Evolutionary conservation across 2,113 vertebrate genomes (phyloP).

Genomic region (Anas platyrhynchos): DNA sequence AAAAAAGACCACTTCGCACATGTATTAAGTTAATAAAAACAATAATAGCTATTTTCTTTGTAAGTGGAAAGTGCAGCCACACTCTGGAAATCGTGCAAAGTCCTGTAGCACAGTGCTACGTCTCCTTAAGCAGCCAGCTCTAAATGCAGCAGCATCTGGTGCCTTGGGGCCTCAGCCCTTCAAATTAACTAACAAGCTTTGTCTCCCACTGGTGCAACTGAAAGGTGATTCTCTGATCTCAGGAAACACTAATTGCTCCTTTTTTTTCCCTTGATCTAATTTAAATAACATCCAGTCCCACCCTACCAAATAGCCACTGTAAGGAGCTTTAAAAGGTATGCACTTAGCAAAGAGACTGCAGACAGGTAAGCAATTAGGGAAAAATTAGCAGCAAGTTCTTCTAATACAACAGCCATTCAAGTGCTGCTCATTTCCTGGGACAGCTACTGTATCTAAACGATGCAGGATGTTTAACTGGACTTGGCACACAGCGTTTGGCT

Average conservation of each 20-base stretch:
- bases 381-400: constrained; percentile 5
- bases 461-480: neutral
- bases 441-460: neutral
- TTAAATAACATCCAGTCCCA: neutral
- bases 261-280: neutral
- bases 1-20: neutral
- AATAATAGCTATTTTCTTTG: neutral
- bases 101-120: neutral
- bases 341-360: neutral
- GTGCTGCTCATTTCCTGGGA: neutral
- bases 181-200: constrained; percentile 21
- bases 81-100: neutral
- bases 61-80: neutral
- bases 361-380: neutral
- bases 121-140: neutral
- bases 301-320: neutral
- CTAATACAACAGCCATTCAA: neutral
- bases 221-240: neutral
- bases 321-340: neutral
- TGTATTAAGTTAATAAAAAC: neutral
- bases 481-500: neutral
- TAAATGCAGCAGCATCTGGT: neutral
- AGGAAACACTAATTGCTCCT: neutral
- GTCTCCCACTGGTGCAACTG: neutral
- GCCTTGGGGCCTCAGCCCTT: neutral